These are phyloP conservation scores for Mustela nigripes DNA, from an alignment of 2,113 vertebrate species.

Conservation along the genomic window DNA sequence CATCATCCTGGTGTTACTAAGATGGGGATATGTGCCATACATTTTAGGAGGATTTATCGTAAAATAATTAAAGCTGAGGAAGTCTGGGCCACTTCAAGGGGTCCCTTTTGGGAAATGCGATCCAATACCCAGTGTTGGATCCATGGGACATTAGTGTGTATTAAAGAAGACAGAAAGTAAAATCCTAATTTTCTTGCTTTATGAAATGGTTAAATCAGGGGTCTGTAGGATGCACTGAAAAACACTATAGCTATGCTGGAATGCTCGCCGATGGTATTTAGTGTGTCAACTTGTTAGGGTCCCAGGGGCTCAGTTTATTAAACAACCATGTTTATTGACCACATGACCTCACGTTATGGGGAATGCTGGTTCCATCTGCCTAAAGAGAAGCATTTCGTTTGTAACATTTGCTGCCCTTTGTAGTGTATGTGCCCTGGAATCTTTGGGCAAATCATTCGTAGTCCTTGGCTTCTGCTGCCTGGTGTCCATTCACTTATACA, in stretches of 20 bases:
- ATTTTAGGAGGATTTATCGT: background rate
- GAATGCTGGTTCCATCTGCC: background rate
- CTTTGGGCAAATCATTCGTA: background rate
- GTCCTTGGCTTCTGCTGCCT: background rate
- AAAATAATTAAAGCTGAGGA: conserved; percentile 26
- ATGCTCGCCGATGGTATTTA: background rate
- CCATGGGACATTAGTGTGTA: background rate
- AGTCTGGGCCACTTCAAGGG: background rate
- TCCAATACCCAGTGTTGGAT: background rate
- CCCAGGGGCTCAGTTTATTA: background rate
- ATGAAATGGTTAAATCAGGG: background rate
- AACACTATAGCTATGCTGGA: background rate
- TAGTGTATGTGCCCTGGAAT: background rate
- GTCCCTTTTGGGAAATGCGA: conserved; percentile 3
- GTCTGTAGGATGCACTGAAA: background rate
- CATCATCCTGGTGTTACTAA: background rate
- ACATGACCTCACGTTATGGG: background rate
- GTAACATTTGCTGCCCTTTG: background rate
- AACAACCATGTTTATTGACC: background rate
- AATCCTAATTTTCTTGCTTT: conserved; percentile 28
- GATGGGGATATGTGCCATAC: background rate
- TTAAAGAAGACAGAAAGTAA: conserved; percentile 8
- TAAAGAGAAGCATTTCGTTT: background rate
- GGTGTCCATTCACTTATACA: background rate
- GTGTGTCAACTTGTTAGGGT: background rate